These are phyloP conservation scores for Bolborhynchus lineola DNA, from an alignment of 2,113 vertebrate species.

Conservation along the genomic window DNA sequence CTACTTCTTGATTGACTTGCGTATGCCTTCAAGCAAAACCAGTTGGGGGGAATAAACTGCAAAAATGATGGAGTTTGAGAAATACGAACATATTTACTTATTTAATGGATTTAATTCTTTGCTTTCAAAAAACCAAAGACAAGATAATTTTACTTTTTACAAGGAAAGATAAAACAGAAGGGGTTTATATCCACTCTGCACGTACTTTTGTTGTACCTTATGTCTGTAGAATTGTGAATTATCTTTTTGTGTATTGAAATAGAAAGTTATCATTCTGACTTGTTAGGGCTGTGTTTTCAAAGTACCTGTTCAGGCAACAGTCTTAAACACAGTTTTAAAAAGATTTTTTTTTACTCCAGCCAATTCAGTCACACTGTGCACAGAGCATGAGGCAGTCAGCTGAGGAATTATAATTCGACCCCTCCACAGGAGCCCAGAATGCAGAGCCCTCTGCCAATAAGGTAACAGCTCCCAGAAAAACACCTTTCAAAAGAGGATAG, in stretches of 20 bases:
- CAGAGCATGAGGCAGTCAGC: neutral
- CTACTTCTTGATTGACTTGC: neutral
- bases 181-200: neutral
- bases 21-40: neutral
- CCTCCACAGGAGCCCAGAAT: neutral
- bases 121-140: neutral
- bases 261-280: rapidly evolving
- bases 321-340: neutral
- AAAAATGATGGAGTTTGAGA: neutral
- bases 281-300: neutral
- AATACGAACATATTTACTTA: neutral
- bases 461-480: neutral
- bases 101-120: neutral
- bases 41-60: neutral
- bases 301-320: neutral
- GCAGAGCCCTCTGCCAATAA: neutral
- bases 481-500: neutral
- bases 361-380: neutral
- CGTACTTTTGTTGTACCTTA: neutral
- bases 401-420: neutral
- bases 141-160: neutral
- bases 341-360: neutral
- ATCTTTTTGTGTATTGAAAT: neutral
- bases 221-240: neutral
- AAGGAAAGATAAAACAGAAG: neutral